A percentile compares a stretch with the other conserved stretches of the same genome.
Conservation (phyloP, 2,888 invertebrate species). For the Lepeophtheirus nordmannii region DNA sequence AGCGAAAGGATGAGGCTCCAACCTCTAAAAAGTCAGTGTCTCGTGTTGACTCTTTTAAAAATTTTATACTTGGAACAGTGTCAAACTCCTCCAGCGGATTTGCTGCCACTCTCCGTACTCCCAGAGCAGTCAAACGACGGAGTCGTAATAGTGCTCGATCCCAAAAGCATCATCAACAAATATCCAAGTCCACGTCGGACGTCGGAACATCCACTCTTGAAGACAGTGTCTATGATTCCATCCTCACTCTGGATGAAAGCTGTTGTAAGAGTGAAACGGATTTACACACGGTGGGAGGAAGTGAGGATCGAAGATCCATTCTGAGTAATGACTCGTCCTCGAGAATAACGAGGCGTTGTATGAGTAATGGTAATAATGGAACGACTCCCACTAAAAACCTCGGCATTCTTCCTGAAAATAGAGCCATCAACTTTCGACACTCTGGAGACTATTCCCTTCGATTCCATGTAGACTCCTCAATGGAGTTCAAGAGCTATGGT, state of each 20-base stretch:
- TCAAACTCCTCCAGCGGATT: not conserved
- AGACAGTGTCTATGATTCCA: not conserved
- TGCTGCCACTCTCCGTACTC: slow-evolving; percentile 8
- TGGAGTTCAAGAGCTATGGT: slow-evolving; percentile 20
- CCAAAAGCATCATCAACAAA: not conserved
- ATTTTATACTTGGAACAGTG: slow-evolving; percentile 5
- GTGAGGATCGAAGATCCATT: no score
- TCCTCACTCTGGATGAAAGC: no score
- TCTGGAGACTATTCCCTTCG: not conserved
- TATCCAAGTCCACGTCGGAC: not conserved
- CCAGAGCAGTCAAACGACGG: slow-evolving; percentile 18
- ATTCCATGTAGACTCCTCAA: not conserved
- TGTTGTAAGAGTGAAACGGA: no score
- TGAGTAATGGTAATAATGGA: not conserved
- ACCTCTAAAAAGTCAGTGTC: slow-evolving; percentile 8
- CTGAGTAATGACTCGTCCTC: no score
- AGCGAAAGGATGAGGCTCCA: not conserved
- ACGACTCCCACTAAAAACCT: not conserved
- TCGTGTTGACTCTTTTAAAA: slow-evolving; percentile 19
- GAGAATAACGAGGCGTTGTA: no score
- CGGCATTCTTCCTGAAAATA: slow-evolving; percentile 21
- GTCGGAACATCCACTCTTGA: not conserved
- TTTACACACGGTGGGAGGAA: no score
- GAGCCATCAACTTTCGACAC: slow-evolving; percentile 18
- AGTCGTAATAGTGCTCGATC: slow-evolving; percentile 9